Base-by-base conservation (phyloP, 2,113 vertebrate species). In the Sardina pilchardus region DNA sequence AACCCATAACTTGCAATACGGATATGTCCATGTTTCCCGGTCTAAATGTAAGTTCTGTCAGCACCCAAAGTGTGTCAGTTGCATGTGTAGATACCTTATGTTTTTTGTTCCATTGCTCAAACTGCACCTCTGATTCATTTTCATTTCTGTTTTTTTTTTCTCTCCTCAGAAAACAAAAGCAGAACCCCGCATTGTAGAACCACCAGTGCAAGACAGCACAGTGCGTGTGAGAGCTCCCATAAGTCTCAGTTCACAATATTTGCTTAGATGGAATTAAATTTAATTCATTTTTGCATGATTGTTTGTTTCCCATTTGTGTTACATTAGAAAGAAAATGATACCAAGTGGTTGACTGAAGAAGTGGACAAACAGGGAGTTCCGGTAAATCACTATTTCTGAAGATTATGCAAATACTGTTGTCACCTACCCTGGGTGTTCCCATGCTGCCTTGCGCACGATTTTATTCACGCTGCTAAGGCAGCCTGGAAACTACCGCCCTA, bases 151-250 rank as follows among this genome's bases (percentile, higher is more conserved):
- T 17, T 26, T 56, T 81, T 39, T 82, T 0, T 63, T 42, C 87
- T 9, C 89, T 59, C 67, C 81, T 48, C 92, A 96, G 95, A 96
- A 95, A 94, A 90, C 95, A 36, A 94, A 94, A 56, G 93, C 89
- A 44, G 81, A 86, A 0, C 93, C 94, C 14, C 92, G 48, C 44
- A 1, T 83, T 17, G 92, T 91, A 34, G 30, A 1, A 0, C 59
- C 45, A 3, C 82, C 43, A 17, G 2, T 43, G 3, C 19, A 16
- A 1, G 42, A 88, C 2, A 81, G n/a, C 1, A 43, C 83, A 81
- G 26, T 44, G 8, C 47, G 24, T 78, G 94, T 95, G 90, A 92
- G 91, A 26, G 53, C 44, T 30, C 12, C 71, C 34, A 4, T 16
- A 78, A 17, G 71, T 30, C 63, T 12, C n/a, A 26, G n/a, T 26